Conservation (phyloP, 2,888 invertebrate genomes). For the Mongoloraphidia duomilia region DNA sequence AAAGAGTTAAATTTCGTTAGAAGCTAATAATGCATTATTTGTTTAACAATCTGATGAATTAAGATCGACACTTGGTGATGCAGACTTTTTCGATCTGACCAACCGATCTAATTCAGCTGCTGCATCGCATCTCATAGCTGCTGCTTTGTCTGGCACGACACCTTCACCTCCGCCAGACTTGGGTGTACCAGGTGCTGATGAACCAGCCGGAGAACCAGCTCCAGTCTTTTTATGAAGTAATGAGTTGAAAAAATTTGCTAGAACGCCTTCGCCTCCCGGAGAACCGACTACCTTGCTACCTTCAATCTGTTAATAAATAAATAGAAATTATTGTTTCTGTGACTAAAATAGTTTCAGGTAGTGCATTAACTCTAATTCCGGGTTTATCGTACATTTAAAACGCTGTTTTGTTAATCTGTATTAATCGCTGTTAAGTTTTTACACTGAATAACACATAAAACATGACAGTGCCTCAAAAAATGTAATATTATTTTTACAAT, state of each 20-base stretch:
- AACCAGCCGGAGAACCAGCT: slow-evolving; percentile 37
- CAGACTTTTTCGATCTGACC: slow-evolving; percentile 50
- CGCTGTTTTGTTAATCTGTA: too few relatives aligned
- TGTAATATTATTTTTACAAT: not conserved
- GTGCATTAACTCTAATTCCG: not conserved
- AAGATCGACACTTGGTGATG: slow-evolving; percentile 32
- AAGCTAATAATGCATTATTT: not conserved
- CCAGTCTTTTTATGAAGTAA: slow-evolving; percentile 88
- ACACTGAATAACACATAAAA: too few relatives aligned
- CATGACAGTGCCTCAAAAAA: not conserved
- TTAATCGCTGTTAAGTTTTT: too few relatives aligned
- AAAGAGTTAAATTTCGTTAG: too few relatives aligned
- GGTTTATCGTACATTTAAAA: too few relatives aligned
- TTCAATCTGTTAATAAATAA: slow-evolving; percentile 42
- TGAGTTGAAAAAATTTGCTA: slow-evolving; percentile 97
- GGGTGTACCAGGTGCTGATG: slow-evolving; percentile 33
- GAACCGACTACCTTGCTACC: slow-evolving; percentile 59
- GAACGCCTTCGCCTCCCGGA: slow-evolving; percentile 78
- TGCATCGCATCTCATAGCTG: slow-evolving; percentile 72
- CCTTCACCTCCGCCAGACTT: slow-evolving; percentile 24
- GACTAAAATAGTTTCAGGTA: not conserved
- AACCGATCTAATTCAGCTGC: slow-evolving; percentile 86
- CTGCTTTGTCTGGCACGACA: slow-evolving; percentile 44
- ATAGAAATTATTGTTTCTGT: slow-evolving; percentile 1
- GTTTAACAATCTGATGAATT: slow-evolving; percentile 35